Conservation (phyloP, 2,797 vertebrate species). For the Allobates femoralis region DNA sequence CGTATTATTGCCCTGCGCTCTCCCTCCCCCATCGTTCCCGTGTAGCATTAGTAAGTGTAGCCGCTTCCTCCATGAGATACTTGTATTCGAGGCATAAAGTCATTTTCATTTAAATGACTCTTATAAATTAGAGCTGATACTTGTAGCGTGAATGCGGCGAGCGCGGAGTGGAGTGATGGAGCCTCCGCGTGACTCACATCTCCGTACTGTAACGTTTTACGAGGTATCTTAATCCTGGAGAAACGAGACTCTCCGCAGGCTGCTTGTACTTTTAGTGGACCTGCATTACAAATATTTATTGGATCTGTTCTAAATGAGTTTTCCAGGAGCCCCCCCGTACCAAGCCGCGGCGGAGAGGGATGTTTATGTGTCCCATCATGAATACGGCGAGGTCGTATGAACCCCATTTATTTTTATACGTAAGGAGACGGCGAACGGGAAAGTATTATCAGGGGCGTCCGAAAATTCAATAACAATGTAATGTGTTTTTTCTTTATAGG, state of each 20-base stretch:
- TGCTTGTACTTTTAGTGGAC: slow-evolving; percentile 20
- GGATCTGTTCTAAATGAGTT: slow-evolving; percentile 50
- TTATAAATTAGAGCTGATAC: slow-evolving; percentile 13
- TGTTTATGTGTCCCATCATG: slow-evolving; percentile 45
- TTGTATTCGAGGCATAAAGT: not conserved
- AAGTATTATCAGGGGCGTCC: not conserved
- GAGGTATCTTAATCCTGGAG: slow-evolving; percentile 50
- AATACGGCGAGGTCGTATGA: slow-evolving; percentile 28
- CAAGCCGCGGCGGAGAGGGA: slow-evolving; percentile 34
- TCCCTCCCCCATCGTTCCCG: not conserved
- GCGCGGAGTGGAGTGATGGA: not conserved
- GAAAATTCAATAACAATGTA: not conserved
- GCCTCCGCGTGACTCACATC: slow-evolving; percentile 21
- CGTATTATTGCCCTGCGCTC: too few relatives aligned
- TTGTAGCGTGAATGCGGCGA: slow-evolving; percentile 11
- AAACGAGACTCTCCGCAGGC: slow-evolving; percentile 46
- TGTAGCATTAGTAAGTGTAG: not conserved
- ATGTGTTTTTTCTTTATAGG: slow-evolving; percentile 14
- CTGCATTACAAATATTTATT: slow-evolving; percentile 55
- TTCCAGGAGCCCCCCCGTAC: slow-evolving; percentile 34
- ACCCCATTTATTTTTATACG: slow-evolving; percentile 11
- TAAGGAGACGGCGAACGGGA: not conserved
- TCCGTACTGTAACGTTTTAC: slow-evolving; percentile 51
- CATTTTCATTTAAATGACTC: slow-evolving; percentile 27
- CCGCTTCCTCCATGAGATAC: not conserved